Conservation (phyloP, 2,113 vertebrate genomes). For the Diglossa brunneiventris region DNA sequence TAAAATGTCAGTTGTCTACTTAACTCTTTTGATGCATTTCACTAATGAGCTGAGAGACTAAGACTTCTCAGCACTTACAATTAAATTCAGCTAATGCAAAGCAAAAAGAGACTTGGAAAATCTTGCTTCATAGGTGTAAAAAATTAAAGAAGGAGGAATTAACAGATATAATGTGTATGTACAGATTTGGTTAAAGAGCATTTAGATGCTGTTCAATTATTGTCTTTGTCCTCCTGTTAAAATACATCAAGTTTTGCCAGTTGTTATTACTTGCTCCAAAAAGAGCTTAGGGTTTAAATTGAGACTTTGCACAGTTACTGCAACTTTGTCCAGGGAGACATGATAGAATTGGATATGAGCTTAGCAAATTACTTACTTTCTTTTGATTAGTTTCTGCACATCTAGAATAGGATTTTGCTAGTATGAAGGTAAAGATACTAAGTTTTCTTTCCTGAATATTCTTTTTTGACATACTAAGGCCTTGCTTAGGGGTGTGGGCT, state of each 20-base stretch:
- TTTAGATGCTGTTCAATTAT: neutral
- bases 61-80: neutral
- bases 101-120: neutral
- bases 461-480: neutral
- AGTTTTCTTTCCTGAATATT: neutral
- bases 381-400: neutral
- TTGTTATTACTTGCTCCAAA: neutral
- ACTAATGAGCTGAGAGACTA: constrained; percentile 11
- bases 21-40: constrained; percentile 29
- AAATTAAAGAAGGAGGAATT: neutral
- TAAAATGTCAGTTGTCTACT: neutral
- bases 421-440: neutral
- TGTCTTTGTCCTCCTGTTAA: neutral
- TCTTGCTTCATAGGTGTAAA: neutral
- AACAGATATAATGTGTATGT: neutral
- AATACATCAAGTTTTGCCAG: neutral
- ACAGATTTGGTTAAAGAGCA: neutral
- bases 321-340: neutral
- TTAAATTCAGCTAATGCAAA: constrained; percentile 29
- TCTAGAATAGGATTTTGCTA: neutral
- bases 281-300: neutral
- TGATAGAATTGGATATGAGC: neutral
- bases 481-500: neutral
- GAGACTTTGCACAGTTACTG: neutral
- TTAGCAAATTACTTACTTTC: neutral